A percentile compares a stretch with the other conserved stretches of the same genome.
phyloP scores from a whole-genome alignment of 2,888 invertebrate species.

The Heliconius hortense region DNA sequence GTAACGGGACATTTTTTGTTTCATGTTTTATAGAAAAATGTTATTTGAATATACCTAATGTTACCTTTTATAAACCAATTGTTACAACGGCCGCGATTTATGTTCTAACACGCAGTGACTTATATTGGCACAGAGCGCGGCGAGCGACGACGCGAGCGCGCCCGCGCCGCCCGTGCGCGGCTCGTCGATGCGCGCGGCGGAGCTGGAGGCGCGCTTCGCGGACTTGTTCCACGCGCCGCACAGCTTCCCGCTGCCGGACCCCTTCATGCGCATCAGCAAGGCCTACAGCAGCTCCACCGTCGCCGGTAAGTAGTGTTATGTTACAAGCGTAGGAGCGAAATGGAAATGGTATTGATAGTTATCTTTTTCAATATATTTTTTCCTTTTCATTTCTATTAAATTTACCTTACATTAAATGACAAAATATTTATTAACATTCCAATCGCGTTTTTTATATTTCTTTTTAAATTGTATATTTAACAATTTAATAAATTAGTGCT shows the following conservation, averaged over 20 bases:
- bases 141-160: constrained; percentile 64
- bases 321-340: too few relatives aligned
- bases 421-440: background rate
- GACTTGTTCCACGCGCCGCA: constrained; percentile 83
- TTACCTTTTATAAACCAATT: too few relatives aligned
- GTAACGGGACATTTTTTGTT: too few relatives aligned
- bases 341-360: background rate
- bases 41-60: too few relatives aligned
- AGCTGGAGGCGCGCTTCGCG: constrained; percentile 86
- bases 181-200: constrained; percentile 83
- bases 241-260: constrained; percentile 86
- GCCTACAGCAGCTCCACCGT: constrained; percentile 84
- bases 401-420: background rate
- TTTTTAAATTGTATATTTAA: too few relatives aligned
- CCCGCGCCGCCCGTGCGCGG: constrained; percentile 83
- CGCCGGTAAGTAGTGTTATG: constrained; percentile 77
- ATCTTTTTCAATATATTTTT: background rate
- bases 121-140: constrained; percentile 47
- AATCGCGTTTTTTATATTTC: background rate
- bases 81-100: too few relatives aligned
- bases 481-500: background rate
- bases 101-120: background rate
- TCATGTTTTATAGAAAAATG: too few relatives aligned
- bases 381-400: background rate
- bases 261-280: constrained; percentile 85